Conservation (phyloP, 1,140 invertebrate species). For the Cephus cinctus region DNA sequence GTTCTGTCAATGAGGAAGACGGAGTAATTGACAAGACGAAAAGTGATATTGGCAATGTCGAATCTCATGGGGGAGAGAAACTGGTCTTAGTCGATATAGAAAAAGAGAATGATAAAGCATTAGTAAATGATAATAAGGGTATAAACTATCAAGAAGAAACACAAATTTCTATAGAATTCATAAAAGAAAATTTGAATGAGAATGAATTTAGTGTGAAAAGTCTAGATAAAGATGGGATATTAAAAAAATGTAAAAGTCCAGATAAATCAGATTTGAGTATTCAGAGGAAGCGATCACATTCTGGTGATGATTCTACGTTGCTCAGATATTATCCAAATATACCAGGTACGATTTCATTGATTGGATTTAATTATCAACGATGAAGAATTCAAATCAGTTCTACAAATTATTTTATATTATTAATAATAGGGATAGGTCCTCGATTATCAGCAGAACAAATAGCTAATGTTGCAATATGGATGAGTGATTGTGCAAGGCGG, state of each 20-base stretch:
- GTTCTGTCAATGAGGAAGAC: neutral
- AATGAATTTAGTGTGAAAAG: conserved; percentile 5
- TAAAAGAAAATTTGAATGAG: neutral
- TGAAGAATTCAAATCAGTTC: neutral
- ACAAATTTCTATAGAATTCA: neutral
- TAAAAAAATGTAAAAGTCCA: conserved; percentile 1
- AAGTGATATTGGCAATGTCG: too few relatives aligned
- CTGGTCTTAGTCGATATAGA: too few relatives aligned
- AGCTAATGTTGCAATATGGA: conserved; percentile 43
- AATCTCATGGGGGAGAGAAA: too few relatives aligned
- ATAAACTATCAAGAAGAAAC: too few relatives aligned
- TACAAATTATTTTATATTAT: conserved; percentile 1
- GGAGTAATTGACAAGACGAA: neutral
- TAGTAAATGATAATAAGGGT: too few relatives aligned
- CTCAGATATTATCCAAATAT: conserved; percentile 33
- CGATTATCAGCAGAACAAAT: conserved; percentile 40
- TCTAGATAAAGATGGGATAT: neutral
- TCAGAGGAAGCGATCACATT: too few relatives aligned
- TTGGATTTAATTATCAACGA: neutral
- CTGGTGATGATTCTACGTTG: conserved; percentile 1
- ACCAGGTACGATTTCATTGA: conserved; percentile 31
- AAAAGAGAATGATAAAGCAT: too few relatives aligned
- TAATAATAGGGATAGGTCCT: conserved; percentile 39
- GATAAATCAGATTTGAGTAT: conserved; percentile 1
- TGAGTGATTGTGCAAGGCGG: conserved; percentile 46